These are phyloP conservation scores for Lithobates sylvaticus DNA, from an alignment of 2,797 vertebrate species.

Conservation along the genomic window DNA sequence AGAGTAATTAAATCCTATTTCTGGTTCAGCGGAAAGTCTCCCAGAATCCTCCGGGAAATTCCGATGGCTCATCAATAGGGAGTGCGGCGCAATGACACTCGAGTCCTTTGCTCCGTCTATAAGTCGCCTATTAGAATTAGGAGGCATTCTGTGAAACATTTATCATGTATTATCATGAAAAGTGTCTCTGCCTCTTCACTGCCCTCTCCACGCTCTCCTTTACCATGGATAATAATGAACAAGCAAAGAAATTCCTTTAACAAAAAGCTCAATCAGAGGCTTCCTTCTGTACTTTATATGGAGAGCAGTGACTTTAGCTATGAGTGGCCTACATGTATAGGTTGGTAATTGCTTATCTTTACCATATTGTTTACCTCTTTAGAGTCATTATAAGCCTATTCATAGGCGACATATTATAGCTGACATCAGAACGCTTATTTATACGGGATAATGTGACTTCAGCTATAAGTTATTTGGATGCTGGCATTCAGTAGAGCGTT, in stretches of 20 bases:
- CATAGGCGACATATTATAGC: not conserved
- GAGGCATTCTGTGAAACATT: conserved; percentile 31
- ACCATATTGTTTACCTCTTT: not conserved
- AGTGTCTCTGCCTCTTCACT: conserved; percentile 10
- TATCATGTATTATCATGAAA: conserved; percentile 38
- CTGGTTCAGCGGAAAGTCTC: not conserved
- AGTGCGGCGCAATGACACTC: not conserved
- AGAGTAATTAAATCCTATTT: conserved; percentile 28
- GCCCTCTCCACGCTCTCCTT: conserved; percentile 28
- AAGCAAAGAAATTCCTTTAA: conserved; percentile 8
- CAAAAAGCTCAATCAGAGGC: conserved; percentile 19
- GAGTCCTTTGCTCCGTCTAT: not conserved
- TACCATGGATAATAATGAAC: conserved; percentile 22
- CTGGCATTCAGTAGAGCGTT: too few relatives aligned
- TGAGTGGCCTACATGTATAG: not conserved
- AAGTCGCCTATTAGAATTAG: conserved; percentile 22
- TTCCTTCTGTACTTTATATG: conserved; percentile 5
- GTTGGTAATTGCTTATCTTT: not conserved
- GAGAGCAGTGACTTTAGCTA: not conserved
- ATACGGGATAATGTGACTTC: not conserved
- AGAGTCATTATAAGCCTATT: not conserved
- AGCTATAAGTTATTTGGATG: too few relatives aligned
- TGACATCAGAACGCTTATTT: not conserved
- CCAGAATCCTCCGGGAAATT: not conserved
- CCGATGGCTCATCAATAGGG: conserved; percentile 10